Evolutionary conservation across 1,140 invertebrate species (phyloP), one percentile per base, ranked within the genome.

Genomic region (Drosophila mayri): DNA sequence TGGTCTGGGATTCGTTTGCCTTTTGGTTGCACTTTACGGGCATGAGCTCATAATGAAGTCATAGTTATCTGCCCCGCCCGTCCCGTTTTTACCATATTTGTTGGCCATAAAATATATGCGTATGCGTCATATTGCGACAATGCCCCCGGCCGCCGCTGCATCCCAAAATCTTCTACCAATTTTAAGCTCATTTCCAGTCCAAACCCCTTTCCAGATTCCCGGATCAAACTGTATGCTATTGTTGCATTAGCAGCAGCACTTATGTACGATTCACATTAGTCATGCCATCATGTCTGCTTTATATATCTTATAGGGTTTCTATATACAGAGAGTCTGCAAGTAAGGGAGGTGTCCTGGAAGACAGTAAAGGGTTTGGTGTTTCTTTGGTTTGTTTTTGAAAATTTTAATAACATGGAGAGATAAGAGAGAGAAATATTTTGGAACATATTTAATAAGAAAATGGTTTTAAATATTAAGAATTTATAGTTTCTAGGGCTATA

Each of bases 11-110:
- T 50, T 49, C 28, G 62, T 20, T 52, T 59, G 44, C 38, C 38
- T 16, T 41, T 66, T 46, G 18, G 65, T 76, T 86, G 81, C 81
- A 76, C 72, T 84, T 85, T 81, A 70, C 78, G 68, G 74, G 82
- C 78, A 85, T 85, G 82, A 85, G 78, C 74, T 85, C 78, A 86
- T 83, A 82, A 83, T 83, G 79, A 83, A 83, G 76, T 83, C 79
- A 83, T 86, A 81, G 77, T 85, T 75, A 86, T 81, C 62, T 81
- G 43, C 47, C 66, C 63, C 43, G 38, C 30, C 66, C 37, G 35
- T 12, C 52, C 37, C 52, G 41, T 54, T 77, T 79, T 79, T 79
- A 67, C 66, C 81, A 79, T 76, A 76, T 83, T 70, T 79, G 41
- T 63, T 80, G 76, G 57, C 73, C 81, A 85, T 80, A 80, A 77